These are phyloP conservation scores for Ctenopoma kingsleyae DNA, from an alignment of 2,797 vertebrate species.

Conservation along the genomic window DNA sequence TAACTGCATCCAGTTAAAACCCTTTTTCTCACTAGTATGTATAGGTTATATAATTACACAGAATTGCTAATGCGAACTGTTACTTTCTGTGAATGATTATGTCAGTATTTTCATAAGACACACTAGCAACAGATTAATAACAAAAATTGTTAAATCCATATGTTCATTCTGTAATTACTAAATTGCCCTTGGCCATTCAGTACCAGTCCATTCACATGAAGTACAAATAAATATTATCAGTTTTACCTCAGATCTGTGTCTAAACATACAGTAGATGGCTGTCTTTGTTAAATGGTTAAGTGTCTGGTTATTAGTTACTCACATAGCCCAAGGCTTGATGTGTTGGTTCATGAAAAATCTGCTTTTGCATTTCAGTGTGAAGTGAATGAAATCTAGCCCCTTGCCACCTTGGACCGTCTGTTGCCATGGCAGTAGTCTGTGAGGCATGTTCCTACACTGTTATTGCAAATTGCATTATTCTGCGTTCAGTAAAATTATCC, in stretches of 20 bases:
- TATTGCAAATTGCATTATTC: conserved; percentile 66
- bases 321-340: conserved; percentile 36
- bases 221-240: conserved; percentile 1
- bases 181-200: background rate
- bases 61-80: background rate
- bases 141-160: conserved; percentile 1
- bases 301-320: conserved; percentile 22
- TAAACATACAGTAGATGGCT: background rate
- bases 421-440: conserved; percentile 80
- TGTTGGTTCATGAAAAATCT: conserved; percentile 38
- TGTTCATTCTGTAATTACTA: conserved; percentile 1
- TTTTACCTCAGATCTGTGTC: background rate
- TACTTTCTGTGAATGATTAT: conserved; percentile 7
- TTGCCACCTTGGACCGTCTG: conserved; percentile 68
- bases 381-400: conserved; percentile 55
- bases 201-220: background rate
- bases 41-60: background rate
- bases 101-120: background rate
- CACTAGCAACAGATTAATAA: conserved; percentile 6
- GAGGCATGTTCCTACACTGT: conserved; percentile 60
- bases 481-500: conserved; percentile 63
- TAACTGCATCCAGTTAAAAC: conserved; percentile 28
- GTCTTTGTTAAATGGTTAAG: conserved; percentile 32
- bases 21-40: conserved; percentile 24
- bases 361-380: conserved; percentile 52